phyloP scores from a whole-genome alignment of 2,888 invertebrate genomes.

The Tuta absoluta region DNA sequence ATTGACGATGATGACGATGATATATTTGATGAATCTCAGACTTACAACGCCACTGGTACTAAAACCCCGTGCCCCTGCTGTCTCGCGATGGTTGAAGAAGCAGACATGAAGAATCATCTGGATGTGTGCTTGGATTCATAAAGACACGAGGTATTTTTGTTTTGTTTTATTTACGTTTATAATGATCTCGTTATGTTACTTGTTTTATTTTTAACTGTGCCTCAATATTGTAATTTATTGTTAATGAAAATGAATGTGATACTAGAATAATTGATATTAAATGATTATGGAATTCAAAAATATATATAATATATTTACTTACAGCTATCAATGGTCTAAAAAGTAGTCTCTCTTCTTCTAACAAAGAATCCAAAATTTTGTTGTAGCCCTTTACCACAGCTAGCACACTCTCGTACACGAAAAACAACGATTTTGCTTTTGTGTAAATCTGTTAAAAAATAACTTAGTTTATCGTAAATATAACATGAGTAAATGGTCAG shows the following conservation, averaged over 20 bases:
- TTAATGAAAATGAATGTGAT: slow-evolving; percentile 43
- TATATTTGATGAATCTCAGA: slow-evolving; percentile 59
- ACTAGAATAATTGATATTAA: slow-evolving; percentile 41
- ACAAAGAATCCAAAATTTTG: slow-evolving; percentile 87
- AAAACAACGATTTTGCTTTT: slow-evolving; percentile 81
- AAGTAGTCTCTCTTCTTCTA: slow-evolving; percentile 87
- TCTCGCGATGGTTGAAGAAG: slow-evolving; percentile 72
- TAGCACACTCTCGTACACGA: slow-evolving; percentile 86
- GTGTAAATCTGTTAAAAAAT: slow-evolving; percentile 74
- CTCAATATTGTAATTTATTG: neutral
- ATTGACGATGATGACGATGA: slow-evolving; percentile 59
- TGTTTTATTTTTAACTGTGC: neutral
- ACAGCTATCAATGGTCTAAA: slow-evolving; percentile 87
- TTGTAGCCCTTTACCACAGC: slow-evolving; percentile 89
- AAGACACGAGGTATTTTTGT: slow-evolving; percentile 9
- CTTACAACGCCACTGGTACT: slow-evolving; percentile 69
- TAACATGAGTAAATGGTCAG: too few species aligned
- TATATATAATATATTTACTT: slow-evolving; percentile 42
- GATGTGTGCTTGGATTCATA: slow-evolving; percentile 61
- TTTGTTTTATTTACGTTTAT: neutral
- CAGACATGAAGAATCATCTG: slow-evolving; percentile 82
- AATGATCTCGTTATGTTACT: neutral
- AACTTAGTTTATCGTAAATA: neutral
- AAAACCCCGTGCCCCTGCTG: slow-evolving; percentile 83
- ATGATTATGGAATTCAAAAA: slow-evolving; percentile 5